These are phyloP conservation scores for Gopherus evgoodei DNA, from an alignment of 2,113 vertebrate species.

Conservation along the genomic window DNA sequence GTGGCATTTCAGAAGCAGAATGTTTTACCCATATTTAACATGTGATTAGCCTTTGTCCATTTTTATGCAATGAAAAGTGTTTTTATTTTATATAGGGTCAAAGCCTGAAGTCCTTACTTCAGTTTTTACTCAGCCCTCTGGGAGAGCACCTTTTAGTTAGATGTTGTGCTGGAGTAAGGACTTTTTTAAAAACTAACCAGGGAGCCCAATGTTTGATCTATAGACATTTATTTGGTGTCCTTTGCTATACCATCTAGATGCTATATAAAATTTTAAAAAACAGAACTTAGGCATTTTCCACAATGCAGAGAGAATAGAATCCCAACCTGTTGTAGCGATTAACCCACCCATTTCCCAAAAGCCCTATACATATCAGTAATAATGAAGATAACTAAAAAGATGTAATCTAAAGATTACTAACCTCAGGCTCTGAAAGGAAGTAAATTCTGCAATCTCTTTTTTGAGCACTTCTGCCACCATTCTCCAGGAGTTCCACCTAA, in stretches of 20 bases:
- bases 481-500: too few species aligned
- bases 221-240: neutral
- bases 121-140: neutral
- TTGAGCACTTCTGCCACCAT: too few species aligned
- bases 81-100: neutral
- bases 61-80: neutral
- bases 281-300: neutral
- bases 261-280: neutral
- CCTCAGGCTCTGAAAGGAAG: too few species aligned
- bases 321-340: neutral
- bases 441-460: too few species aligned
- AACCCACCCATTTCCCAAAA: neutral
- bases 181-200: neutral
- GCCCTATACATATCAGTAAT: neutral
- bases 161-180: neutral
- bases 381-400: too few species aligned
- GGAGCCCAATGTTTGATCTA: neutral
- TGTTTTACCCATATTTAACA: neutral
- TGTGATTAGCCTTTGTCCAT: neutral
- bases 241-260: neutral
- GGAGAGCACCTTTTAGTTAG: neutral
- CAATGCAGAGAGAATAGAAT: neutral
- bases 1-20: neutral
- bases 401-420: too few species aligned
- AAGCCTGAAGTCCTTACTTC: neutral